A percentile compares a stretch with the other conserved stretches of the same genome.
phyloP scores from a whole-genome alignment of 2,113 vertebrate genomes.

The Dicaeum eximium region DNA sequence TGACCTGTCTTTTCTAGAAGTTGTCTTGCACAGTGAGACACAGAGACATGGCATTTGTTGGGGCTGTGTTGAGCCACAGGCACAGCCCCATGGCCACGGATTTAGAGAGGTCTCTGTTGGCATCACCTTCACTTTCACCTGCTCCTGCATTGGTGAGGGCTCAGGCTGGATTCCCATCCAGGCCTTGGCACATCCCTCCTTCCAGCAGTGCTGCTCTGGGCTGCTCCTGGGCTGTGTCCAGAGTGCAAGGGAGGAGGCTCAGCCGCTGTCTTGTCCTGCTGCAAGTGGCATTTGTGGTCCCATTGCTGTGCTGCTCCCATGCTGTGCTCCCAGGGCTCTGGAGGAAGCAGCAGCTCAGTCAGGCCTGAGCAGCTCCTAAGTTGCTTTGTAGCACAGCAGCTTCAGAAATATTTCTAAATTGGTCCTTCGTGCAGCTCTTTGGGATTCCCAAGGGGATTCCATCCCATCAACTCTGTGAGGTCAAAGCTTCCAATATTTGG shows the following conservation, averaged over 20 bases:
- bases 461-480: not conserved
- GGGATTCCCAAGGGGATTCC: not conserved
- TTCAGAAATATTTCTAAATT: conserved; percentile 5
- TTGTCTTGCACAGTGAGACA: too few relatives aligned
- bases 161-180: not conserved
- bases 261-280: accelerated
- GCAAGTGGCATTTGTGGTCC: accelerated
- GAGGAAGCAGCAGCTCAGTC: not conserved
- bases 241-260: not conserved
- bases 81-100: not conserved
- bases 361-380: not conserved
- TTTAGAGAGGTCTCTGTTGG: not conserved
- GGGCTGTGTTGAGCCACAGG: not conserved
- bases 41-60: not conserved
- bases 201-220: not conserved
- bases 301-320: not conserved
- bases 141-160: not conserved
- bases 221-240: not conserved
- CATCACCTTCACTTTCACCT: not conserved
- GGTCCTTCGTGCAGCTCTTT: not conserved
- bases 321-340: not conserved
- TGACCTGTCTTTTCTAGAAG: not conserved
- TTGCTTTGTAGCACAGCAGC: not conserved
- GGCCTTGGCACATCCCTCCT: not conserved
- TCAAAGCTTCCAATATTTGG: not conserved